These are phyloP conservation scores for Bombylius major DNA, from an alignment of 2,888 invertebrate species.

Conservation along the genomic window DNA sequence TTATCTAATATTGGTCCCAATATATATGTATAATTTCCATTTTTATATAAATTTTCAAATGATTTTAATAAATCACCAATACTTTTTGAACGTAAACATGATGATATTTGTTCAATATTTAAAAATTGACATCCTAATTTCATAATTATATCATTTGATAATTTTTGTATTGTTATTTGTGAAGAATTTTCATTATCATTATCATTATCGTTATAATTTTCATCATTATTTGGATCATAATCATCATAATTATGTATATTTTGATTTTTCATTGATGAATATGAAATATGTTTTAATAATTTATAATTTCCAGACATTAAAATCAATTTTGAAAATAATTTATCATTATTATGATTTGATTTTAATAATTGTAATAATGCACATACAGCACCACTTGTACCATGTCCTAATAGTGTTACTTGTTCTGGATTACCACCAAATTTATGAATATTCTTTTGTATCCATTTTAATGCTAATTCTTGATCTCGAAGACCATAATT, in stretches of 20 bases:
- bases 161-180: constrained; percentile 16
- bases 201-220: too few species aligned
- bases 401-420: constrained; percentile 71
- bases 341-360: constrained; percentile 41
- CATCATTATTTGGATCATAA: not conserved
- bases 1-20: constrained; percentile 50
- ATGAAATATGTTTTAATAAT: not conserved
- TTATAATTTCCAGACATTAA: constrained; percentile 45
- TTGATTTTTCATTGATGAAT: constrained; percentile 8
- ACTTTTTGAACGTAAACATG: constrained; percentile 49
- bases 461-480: constrained; percentile 64
- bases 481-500: constrained; percentile 82
- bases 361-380: constrained; percentile 49
- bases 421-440: constrained; percentile 71
- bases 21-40: constrained; percentile 43
- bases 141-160: constrained; percentile 33
- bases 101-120: constrained; percentile 39
- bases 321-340: constrained; percentile 52
- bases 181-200: not conserved
- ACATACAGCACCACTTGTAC: constrained; percentile 60
- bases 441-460: constrained; percentile 58
- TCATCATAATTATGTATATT: constrained; percentile 22
- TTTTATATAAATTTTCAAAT: constrained; percentile 45
- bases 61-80: constrained; percentile 46
- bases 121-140: constrained; percentile 44